Base-by-base conservation (phyloP, 1,140 invertebrate genomes). In the Nasonia giraulti region DNA sequence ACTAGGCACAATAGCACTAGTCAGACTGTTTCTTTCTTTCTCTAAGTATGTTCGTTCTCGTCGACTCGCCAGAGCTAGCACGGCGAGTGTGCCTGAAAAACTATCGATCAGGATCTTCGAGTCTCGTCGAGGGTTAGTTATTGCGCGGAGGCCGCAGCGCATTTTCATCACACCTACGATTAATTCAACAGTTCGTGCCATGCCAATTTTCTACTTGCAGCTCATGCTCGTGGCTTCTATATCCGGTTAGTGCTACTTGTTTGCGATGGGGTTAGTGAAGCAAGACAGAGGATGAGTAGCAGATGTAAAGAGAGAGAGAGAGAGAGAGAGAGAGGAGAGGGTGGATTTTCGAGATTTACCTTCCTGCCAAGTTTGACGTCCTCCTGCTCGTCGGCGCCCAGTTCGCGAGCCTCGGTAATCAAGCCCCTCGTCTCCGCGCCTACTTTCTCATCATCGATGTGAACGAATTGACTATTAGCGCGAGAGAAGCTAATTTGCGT, bases 401-500 rank as follows among this genome's bases (percentile, higher is more conserved):
- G 1, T 62, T 17, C 17, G n/a, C 20, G 55, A 7, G 17, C 75
- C 44, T 50, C 44, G n/a, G 6, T 14, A 23, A 44, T 27, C 27
- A 12, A 23, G 44, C 50, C 75, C 44, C 55, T 79, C 55, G 77
- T 20, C 14, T 33, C 20, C 77, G 55, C 4, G 12, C 27, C 47
- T 11, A 10, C 17, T 31, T 77, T 55, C 17, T 55, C 50, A 55
- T 55, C 50, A 55, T 55, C 50, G 12, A 55, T 6, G 2, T 20
- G 50, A 55, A 20, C 17, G 50, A 55, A 17, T 17, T 11, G 50
- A 17, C 17, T 44, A 44, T 44, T 44, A 44, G 40, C 7, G 7
- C 40, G 40, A 44, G 40, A 44, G 40, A 44, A 8, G 40, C 40
- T 55, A 55, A 90, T 79, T 20, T 88, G 86, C 33, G 88, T 77